Evolutionary conservation across 2,113 vertebrate genomes (phyloP), one percentile per base, ranked within the genome.

Genomic region (Poeciliopsis turrubarensis): DNA sequence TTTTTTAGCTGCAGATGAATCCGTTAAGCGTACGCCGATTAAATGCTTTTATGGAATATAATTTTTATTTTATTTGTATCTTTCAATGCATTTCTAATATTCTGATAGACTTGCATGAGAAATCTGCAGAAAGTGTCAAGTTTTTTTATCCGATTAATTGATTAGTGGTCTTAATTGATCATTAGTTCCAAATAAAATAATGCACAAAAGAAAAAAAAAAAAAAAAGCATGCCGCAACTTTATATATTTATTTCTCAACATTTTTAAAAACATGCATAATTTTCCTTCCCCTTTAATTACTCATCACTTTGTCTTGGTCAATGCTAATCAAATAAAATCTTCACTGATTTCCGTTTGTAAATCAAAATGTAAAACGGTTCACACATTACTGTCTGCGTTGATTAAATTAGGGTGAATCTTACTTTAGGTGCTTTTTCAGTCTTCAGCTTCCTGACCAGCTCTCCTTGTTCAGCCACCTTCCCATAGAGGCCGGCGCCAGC

Each of bases 401-500:
- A 14, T 1, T 8, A 27, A 41, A n/a, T 1, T 5, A 27, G 1
- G 39, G 5, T 3, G 6, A 15, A 14, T 41, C 80, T 89, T 32
- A 96, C 95, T 92, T 95, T 95, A 1, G 94, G 63, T 0, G 94
- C 95, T 72, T 96, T 96, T 44, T 92, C 93, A 3, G 84, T 47
- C 83, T 97, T 97, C 47, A 96, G 92, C 27, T 94, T 95, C 29
- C 95, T 91, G 67, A 97, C 95, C 54, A 93, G 4, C 66, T 95
- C 95, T 86, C 95, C 96, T 81, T 95, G 95, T 63, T 92, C 87
- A n/a, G 93, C 0, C 4, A 95, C 90, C 41, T 44, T 88, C 22
- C 88, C 86, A 47, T 89, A 85, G 44, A 92, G 60, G 25, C 65
- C 68, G 0, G 72, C 2, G 69, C 9, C 7, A 7, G 73, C 64